These are phyloP conservation scores for Simalia tracyae DNA, from an alignment of 2,797 vertebrate genomes.

Conservation along the genomic window DNA sequence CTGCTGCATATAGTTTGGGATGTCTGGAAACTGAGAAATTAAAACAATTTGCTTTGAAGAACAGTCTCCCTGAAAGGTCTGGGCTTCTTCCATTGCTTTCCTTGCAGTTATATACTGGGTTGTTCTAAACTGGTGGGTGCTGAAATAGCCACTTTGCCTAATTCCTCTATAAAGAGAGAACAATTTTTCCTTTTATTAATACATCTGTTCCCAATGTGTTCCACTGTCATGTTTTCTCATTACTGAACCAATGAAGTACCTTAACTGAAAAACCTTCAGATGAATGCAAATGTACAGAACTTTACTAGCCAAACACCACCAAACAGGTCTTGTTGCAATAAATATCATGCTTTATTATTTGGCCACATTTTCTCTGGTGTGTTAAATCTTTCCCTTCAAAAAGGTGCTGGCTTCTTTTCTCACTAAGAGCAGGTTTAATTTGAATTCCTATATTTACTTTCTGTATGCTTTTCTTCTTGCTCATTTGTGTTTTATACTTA, in stretches of 20 bases:
- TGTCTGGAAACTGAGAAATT: slow-evolving; percentile 50
- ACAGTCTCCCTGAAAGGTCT: slow-evolving; percentile 39
- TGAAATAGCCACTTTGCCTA: slow-evolving; percentile 6
- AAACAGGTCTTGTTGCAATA: background rate
- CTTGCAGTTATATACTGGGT: slow-evolving; percentile 24
- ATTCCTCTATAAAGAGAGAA: slow-evolving; percentile 23
- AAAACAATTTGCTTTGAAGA: slow-evolving; percentile 42
- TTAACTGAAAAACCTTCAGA: background rate
- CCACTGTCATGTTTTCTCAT: background rate
- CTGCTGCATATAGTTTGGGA: slow-evolving; percentile 57
- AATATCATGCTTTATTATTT: background rate
- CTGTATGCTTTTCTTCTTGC: background rate
- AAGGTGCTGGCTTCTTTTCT: background rate
- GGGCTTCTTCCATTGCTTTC: slow-evolving; percentile 38
- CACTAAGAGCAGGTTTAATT: background rate
- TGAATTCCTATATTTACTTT: too few relatives aligned
- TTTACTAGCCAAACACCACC: background rate
- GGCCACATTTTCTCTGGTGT: background rate
- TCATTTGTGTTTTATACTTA: background rate
- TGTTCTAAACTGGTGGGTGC: slow-evolving; percentile 33
- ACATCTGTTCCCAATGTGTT: background rate
- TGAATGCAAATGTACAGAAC: background rate
- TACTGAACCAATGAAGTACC: background rate
- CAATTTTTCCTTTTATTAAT: slow-evolving; percentile 33
- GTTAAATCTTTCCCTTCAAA: background rate